Conservation (phyloP, 2,797 vertebrate species). For the Hapalemur alaotrensis region DNA sequence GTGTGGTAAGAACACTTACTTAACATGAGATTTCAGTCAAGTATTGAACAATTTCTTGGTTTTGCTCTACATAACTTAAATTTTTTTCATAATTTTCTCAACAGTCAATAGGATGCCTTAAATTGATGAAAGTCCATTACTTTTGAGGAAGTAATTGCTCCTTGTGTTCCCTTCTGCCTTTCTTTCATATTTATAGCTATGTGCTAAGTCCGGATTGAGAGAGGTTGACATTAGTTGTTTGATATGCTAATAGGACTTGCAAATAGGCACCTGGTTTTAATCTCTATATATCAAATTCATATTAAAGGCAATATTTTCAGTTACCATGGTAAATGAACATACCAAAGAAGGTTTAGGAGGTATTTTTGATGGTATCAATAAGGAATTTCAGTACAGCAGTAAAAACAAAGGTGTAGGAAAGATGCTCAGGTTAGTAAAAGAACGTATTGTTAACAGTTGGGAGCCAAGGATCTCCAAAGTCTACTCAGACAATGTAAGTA, state of each 20-base stretch:
- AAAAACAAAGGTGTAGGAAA: neutral
- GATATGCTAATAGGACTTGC: neutral
- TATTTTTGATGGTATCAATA: neutral
- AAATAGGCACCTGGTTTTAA: neutral
- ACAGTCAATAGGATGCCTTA: neutral
- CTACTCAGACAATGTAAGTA: neutral
- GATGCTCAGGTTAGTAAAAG: neutral
- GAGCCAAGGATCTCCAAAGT: neutral
- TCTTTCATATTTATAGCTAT: neutral
- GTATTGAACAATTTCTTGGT: neutral
- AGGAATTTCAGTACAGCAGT: neutral
- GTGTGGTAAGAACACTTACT: neutral
- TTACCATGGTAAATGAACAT: neutral
- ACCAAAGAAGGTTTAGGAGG: neutral
- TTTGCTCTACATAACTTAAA: neutral
- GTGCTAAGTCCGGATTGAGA: neutral
- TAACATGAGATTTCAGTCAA: neutral
- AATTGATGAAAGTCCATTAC: neutral
- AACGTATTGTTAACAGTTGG: neutral
- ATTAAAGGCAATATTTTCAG: neutral
- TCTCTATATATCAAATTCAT: neutral
- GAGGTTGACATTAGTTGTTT: neutral
- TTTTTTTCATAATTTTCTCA: neutral
- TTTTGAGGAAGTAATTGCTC: neutral
- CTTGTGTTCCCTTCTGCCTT: neutral